Evolutionary conservation across 2,888 invertebrate genomes (phyloP), one percentile per base, ranked within the genome.

Genomic region (Adelphocoris suturalis): DNA sequence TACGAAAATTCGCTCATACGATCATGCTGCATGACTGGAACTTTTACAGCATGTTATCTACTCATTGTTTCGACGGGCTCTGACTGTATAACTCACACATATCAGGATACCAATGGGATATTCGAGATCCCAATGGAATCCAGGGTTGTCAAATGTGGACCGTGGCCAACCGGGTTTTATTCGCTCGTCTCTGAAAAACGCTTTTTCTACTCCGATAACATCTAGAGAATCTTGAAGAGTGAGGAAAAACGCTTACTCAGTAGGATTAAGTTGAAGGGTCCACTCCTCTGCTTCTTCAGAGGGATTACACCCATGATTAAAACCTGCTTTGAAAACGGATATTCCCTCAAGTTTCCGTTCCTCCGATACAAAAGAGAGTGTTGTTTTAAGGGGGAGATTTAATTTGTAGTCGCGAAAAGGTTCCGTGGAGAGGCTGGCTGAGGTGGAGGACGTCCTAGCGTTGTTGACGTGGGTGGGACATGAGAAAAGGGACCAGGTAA

Each of bases 341-440:
- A 46, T 48, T 48, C n/a, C 48, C 61, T 78, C 52, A 78, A 88
- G 78, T 14, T 28, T 28, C 47, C 2, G 5, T 55, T 57, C 47
- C 82, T 61, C 82, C n/a, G 27, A 61, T 19, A 85, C 16, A 57
- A 48, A 61, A 27, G 61, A 85, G 46, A 61, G n/a, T 57, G 89
- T 57, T 89, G 89, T 90, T 90, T 85, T 57, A 76, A 86, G 76
- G 47, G 86, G 86, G 90, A 90, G 90, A 90, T 90, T 90, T 90
- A 90, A 90, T 90, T 90, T 90, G 90, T 90, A 90, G 86, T 80
- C 86, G 76, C 86, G 55, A 46, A 57, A 85, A 57, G 85, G 61
- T 37, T 52, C 14, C 27, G 52, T 48, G 23, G 88, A 55, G 27
- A n/a, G 48, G 76, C n/a, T 27, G 57, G 88, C 16, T 88, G 88